These are phyloP conservation scores for Chrysocyon brachyurus DNA, from an alignment of 2,797 vertebrate species.

Conservation along the genomic window DNA sequence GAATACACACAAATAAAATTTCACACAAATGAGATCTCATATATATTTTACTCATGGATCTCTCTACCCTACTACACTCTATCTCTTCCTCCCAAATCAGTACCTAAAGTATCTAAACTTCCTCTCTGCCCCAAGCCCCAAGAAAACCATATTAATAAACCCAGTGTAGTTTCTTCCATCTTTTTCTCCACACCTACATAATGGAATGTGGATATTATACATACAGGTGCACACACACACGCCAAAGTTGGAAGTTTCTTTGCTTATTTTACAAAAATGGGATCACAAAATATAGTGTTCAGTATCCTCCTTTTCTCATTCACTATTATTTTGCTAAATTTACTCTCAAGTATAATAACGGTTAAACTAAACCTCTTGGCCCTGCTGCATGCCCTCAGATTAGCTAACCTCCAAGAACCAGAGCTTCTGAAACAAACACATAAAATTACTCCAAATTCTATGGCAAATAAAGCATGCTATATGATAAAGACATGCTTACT, in stretches of 20 bases:
- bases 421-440: slow-evolving; percentile 52
- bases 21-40: background rate
- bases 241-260: background rate
- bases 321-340: background rate
- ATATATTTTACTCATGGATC: background rate
- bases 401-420: background rate
- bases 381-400: background rate
- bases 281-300: background rate
- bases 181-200: background rate
- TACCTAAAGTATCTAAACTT: background rate
- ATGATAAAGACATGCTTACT: background rate
- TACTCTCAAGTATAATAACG: background rate
- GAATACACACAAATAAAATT: background rate
- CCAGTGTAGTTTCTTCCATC: background rate
- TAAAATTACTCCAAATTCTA: slow-evolving; percentile 44
- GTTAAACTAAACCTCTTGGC: background rate
- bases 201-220: slow-evolving; percentile 27
- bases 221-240: background rate
- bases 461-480: slow-evolving; percentile 11
- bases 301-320: background rate
- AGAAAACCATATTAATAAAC: slow-evolving; percentile 31
- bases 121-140: background rate
- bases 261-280: slow-evolving; percentile 53
- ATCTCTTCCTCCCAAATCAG: background rate
- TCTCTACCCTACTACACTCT: background rate